These are phyloP conservation scores for Polyommatus iphigenia DNA, from an alignment of 2,888 invertebrate genomes.

Conservation along the genomic window DNA sequence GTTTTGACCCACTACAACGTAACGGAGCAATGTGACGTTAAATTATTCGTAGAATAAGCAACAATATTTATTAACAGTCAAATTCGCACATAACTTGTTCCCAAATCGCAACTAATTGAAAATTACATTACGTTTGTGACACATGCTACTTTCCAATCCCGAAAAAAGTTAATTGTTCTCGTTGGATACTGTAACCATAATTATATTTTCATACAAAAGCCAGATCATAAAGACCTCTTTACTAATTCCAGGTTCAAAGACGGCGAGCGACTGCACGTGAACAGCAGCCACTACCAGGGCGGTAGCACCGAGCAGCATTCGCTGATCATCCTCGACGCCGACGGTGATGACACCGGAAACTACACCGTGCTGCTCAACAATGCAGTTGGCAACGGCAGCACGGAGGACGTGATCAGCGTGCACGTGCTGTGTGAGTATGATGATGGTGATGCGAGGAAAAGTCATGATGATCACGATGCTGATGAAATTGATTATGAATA, in stretches of 20 bases:
- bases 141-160: too few relatives aligned
- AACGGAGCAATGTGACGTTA: too few relatives aligned
- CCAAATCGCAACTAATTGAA: too few relatives aligned
- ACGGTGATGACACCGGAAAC: slow-evolving; percentile 89
- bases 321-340: slow-evolving; percentile 87
- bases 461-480: background rate
- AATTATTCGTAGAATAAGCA: too few relatives aligned
- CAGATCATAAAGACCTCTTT: background rate
- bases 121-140: too few relatives aligned
- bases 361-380: slow-evolving; percentile 92
- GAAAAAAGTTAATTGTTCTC: too few relatives aligned
- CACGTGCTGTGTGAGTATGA: slow-evolving; percentile 90
- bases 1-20: too few relatives aligned
- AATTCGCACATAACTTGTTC: too few relatives aligned
- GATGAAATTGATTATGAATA: background rate
- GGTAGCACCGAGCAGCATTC: slow-evolving; percentile 88
- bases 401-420: slow-evolving; percentile 86
- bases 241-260: slow-evolving; percentile 83
- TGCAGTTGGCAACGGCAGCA: slow-evolving; percentile 86
- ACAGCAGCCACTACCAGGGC: slow-evolving; percentile 83
- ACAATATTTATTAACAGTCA: too few relatives aligned
- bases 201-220: too few relatives aligned
- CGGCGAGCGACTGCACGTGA: slow-evolving; percentile 79
- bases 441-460: background rate
- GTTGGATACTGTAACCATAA: too few relatives aligned